A percentile compares a stretch with the other conserved stretches of the same genome.
phyloP scores from a whole-genome alignment of 1,140 invertebrate genomes.

The Rhynchophorus ferrugineus region DNA sequence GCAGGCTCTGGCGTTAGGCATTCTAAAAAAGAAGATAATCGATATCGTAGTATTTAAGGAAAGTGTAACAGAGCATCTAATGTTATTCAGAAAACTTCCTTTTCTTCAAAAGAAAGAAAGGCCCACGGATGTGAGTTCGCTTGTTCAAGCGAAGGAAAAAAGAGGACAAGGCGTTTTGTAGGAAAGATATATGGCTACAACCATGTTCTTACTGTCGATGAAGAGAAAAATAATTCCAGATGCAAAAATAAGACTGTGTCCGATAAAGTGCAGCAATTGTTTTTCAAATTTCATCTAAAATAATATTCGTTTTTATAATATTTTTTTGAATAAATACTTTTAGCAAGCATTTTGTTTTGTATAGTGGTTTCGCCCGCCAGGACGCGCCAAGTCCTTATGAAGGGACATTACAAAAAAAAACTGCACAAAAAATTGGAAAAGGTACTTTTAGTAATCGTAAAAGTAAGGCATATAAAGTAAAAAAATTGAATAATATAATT shows the following conservation, averaged over 20 bases:
- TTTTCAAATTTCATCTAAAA: slow-evolving; percentile 11
- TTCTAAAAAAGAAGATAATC: too few species aligned
- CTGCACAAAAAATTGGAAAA: slow-evolving; percentile 5
- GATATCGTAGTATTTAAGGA: too few species aligned
- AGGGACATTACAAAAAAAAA: too few species aligned
- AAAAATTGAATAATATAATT: slow-evolving; percentile 7
- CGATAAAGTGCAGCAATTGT: too few species aligned
- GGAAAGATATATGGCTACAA: background rate
- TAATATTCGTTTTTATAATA: slow-evolving; percentile 3
- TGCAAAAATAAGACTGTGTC: slow-evolving; percentile 15
- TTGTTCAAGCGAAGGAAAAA: background rate
- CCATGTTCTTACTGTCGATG: slow-evolving; percentile 10
- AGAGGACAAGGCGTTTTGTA: background rate
- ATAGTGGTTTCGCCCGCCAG: background rate
- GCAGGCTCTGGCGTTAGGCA: slow-evolving; percentile 3
- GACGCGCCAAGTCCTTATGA: background rate
- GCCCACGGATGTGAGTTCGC: background rate
- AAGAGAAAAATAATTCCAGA: slow-evolving; percentile 7
- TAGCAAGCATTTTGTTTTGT: background rate
- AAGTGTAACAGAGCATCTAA: background rate
- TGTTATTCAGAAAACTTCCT: background rate
- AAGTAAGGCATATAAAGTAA: slow-evolving; percentile 2
- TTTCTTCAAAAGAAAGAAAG: background rate
- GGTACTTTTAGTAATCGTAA: slow-evolving; percentile 1
- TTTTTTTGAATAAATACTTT: background rate